Percentiles rank a stretch among this genome's conserved stretches.
These are phyloP conservation scores for Euura saliciscinereae DNA, from an alignment of 1,140 invertebrate species.

Conservation along the genomic window DNA sequence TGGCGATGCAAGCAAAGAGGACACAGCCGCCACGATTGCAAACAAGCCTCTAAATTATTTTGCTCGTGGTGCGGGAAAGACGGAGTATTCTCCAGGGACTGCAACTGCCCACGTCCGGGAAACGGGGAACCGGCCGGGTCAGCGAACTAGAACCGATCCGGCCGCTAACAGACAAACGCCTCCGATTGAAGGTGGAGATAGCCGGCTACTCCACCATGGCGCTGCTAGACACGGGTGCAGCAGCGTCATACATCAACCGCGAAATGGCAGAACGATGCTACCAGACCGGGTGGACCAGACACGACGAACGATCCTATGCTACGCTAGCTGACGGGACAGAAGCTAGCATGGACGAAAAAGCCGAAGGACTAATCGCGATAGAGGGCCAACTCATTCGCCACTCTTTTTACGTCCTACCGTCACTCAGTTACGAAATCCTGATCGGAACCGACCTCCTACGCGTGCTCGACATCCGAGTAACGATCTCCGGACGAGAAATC, in stretches of 20 bases:
- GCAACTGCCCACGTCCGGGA: too few species aligned
- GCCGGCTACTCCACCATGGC: too few species aligned
- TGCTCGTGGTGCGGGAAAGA: too few species aligned
- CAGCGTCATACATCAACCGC: neutral
- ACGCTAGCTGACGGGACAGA: neutral
- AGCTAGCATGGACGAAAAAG: neutral
- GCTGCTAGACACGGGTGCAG: too few species aligned
- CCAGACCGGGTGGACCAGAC: neutral
- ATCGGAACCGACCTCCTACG: too few species aligned
- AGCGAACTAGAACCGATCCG: too few species aligned
- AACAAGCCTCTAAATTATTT: neutral
- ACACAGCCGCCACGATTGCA: neutral
- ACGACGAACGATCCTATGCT: neutral
- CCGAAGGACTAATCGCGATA: neutral
- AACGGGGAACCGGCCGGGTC: too few species aligned
- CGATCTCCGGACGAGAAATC: too few species aligned
- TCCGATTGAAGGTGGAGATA: too few species aligned
- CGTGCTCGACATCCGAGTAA: too few species aligned
- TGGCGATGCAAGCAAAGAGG: conserved; percentile 12
- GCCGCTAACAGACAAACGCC: too few species aligned
- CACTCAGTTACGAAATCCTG: neutral
- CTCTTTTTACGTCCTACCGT: neutral
- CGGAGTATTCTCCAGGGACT: too few species aligned
- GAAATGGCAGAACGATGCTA: neutral
- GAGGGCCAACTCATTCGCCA: neutral